Conservation (phyloP, 2,888 invertebrate genomes). For the Pseudolycoriella hygida region DNA sequence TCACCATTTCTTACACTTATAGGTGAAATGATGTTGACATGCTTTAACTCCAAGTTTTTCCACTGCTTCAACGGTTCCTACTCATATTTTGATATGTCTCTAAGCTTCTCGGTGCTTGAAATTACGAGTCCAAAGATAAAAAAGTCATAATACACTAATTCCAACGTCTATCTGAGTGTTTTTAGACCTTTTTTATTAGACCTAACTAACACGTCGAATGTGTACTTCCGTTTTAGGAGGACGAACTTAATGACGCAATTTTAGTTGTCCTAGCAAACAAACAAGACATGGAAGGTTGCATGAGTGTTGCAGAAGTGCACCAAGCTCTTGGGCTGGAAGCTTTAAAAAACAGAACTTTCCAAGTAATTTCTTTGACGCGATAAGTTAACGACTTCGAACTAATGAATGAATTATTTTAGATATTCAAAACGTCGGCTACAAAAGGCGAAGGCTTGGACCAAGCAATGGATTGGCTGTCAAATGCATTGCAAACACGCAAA, state of each 20-base stretch:
- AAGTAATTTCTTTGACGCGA: conserved; percentile 29
- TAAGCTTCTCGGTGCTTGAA: too few species aligned
- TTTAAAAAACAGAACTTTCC: conserved; percentile 92
- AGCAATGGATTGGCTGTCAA: conserved; percentile 98
- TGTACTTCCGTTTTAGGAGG: conserved; percentile 61
- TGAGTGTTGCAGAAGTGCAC: conserved; percentile 93
- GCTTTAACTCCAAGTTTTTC: too few species aligned
- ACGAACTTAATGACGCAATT: conserved; percentile 89
- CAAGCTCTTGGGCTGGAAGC: conserved; percentile 89
- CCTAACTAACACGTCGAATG: too few species aligned
- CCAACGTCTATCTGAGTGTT: too few species aligned
- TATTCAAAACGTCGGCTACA: conserved; percentile 97
- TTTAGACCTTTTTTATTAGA: too few species aligned
- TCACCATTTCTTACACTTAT: too few species aligned
- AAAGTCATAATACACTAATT: too few species aligned
- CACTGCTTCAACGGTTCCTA: too few species aligned
- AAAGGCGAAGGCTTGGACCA: conserved; percentile 96
- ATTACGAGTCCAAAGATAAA: too few species aligned
- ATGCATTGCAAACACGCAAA: conserved; percentile 77
- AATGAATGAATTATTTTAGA: conserved; percentile 24
- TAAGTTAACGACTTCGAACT: background rate
- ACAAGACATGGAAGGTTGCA: conserved; percentile 96
- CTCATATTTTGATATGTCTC: too few species aligned
- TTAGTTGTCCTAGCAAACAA: conserved; percentile 96
- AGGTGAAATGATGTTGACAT: too few species aligned